Conservation (phyloP, 2,797 vertebrate species). For the Cyprinodon diabolis region DNA sequence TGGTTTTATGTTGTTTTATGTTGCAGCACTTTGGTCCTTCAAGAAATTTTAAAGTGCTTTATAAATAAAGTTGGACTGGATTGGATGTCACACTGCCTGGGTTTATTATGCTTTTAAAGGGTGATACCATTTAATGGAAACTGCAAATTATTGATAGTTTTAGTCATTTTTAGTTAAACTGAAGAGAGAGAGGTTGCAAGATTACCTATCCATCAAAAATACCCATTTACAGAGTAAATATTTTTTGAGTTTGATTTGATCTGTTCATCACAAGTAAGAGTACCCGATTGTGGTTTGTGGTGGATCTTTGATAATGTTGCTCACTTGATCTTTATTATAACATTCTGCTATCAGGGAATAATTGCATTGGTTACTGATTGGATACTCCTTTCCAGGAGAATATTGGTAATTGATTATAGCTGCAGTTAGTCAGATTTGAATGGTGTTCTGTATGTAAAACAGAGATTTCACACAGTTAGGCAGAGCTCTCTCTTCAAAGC, state of each 20-base stretch:
- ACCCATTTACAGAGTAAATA: no score
- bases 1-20: no score
- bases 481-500: conserved; percentile 25
- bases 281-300: background rate
- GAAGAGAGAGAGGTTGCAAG: no score
- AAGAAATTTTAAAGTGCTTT: no score
- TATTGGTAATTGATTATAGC: background rate
- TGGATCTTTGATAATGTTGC: background rate
- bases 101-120: no score
- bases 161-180: no score
- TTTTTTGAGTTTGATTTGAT: background rate
- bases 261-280: background rate
- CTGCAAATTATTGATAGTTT: no score
- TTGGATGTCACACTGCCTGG: no score
- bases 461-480: conserved; percentile 15
- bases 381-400: background rate
- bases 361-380: background rate
- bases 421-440: background rate
- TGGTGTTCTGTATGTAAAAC: background rate
- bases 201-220: no score
- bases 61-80: no score
- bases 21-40: no score
- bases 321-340: background rate
- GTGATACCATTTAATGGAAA: no score
- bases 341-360: background rate